These are phyloP conservation scores for Macrobrachium rosenbergii DNA, from an alignment of 1,140 invertebrate genomes.

Conservation along the genomic window DNA sequence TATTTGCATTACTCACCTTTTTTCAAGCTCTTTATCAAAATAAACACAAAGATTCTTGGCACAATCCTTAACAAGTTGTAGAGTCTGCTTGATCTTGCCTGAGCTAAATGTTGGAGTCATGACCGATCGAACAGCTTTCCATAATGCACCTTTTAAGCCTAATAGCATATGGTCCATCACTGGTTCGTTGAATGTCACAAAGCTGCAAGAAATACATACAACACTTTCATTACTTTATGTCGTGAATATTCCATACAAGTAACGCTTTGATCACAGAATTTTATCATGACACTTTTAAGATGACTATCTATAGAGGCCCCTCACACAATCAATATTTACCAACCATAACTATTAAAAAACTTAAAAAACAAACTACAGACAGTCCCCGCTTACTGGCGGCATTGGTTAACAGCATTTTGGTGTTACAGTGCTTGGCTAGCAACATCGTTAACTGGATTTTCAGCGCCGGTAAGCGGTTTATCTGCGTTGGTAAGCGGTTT, in stretches of 20 bases:
- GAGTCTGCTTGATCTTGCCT: slow-evolving; percentile 67
- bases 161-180: slow-evolving; percentile 67
- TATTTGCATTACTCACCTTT: slow-evolving; percentile 16
- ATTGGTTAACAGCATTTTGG: too few species aligned
- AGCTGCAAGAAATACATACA: slow-evolving; percentile 37
- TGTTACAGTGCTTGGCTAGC: too few species aligned
- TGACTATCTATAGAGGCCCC: too few species aligned
- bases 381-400: too few species aligned
- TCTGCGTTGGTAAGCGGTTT: too few species aligned
- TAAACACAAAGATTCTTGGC: slow-evolving; percentile 60
- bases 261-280: not conserved
- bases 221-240: not conserved
- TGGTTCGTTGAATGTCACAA: slow-evolving; percentile 65
- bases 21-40: slow-evolving; percentile 60
- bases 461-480: too few species aligned
- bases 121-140: slow-evolving; percentile 65
- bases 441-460: too few species aligned
- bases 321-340: too few species aligned
- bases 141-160: slow-evolving; percentile 62
- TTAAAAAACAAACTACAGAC: too few species aligned
- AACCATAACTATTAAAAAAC: too few species aligned
- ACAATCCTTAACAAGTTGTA: slow-evolving; percentile 62
- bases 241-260: not conserved
- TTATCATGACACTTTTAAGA: not conserved
- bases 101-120: slow-evolving; percentile 68